Base-by-base conservation (phyloP, 1,140 invertebrate genomes). In the Oedothorax gibbosus region DNA sequence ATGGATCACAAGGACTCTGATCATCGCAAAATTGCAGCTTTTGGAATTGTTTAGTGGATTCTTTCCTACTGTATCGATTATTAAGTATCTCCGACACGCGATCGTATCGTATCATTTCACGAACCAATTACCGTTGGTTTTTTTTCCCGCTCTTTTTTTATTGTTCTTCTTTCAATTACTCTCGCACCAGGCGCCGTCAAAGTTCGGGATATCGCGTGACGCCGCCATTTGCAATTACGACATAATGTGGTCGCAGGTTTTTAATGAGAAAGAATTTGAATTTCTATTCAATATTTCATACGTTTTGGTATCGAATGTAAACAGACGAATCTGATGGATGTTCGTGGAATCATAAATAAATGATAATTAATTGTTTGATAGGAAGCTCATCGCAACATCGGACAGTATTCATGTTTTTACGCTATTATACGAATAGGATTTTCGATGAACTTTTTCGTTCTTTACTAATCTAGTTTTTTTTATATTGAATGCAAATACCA, bases 71-170 rank as follows among this genome's bases (percentile, higher is more conserved):
- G 50, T 71, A 71, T 71, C 69, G 69, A 71, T 71, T 71, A 75
- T 75, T 15, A 18, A 60, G 15, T 14, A 60, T 57, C 20, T 9
- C 12, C 12, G 72, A 57, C 72, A 75, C 72, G 72, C 69, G 21
- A 53, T 53, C 9, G 60, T 57, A 75, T 75, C 72, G 72, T 60
- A 75, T 75, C 54, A 49, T 60, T 60, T 75, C 21, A 21, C 72
- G 21, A 75, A 57, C 72, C 72, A 75, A 75, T 75, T 75, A 75
- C 21, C 60, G 72, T 49, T 21, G 15, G 56, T 35, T 75, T 35
- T 6, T 18, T 14, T 35, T 9, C 54, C 15, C 50, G 21, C 20
- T 21, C 50, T 53, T 51, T 69, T 10, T 57, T 8, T 15, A 12
- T 21, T 20, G 35, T 56, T 73, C 21, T 60, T 75, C 18, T 18